A percentile compares a stretch with the other conserved stretches of the same genome.
Evolutionary conservation across 2,888 invertebrate species (phyloP).

Genomic region (Phytoseiulus persimilis): DNA sequence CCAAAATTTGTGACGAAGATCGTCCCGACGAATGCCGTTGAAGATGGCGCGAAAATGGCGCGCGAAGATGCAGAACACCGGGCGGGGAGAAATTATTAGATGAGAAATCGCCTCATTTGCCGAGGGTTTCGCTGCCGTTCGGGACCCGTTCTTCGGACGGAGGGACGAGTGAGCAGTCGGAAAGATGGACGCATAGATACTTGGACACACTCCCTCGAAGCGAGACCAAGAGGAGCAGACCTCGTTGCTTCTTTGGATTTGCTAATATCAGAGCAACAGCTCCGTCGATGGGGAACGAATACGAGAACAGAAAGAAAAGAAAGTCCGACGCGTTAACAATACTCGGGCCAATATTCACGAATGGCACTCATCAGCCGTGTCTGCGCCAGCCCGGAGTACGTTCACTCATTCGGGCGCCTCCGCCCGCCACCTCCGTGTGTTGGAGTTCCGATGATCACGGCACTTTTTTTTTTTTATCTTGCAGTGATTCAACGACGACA

Average conservation of each 20-base stretch:
- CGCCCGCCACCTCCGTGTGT: too few relatives aligned
- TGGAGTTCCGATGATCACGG: too few relatives aligned
- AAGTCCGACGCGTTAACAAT: background rate
- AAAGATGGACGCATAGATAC: too few relatives aligned
- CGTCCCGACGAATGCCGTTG: background rate
- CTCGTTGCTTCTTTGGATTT: background rate
- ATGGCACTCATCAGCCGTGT: background rate
- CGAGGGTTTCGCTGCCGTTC: background rate
- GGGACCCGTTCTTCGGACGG: background rate
- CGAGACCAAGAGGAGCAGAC: background rate
- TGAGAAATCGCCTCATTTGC: conserved; percentile 5
- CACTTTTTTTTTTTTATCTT: too few relatives aligned
- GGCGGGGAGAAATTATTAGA: background rate
- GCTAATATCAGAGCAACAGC: background rate
- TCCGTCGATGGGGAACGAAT: background rate
- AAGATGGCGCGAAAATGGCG: background rate
- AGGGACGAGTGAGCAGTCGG: background rate
- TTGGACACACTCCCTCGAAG: too few relatives aligned
- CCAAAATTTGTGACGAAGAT: background rate
- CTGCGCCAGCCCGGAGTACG: too few relatives aligned
- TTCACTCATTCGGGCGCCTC: too few relatives aligned
- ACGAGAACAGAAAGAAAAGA: background rate
- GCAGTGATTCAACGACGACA: too few relatives aligned
- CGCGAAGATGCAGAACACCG: background rate
- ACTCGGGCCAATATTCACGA: background rate